Conservation (phyloP, 2,113 vertebrate genomes). For the Dryoscopus gambensis region DNA sequence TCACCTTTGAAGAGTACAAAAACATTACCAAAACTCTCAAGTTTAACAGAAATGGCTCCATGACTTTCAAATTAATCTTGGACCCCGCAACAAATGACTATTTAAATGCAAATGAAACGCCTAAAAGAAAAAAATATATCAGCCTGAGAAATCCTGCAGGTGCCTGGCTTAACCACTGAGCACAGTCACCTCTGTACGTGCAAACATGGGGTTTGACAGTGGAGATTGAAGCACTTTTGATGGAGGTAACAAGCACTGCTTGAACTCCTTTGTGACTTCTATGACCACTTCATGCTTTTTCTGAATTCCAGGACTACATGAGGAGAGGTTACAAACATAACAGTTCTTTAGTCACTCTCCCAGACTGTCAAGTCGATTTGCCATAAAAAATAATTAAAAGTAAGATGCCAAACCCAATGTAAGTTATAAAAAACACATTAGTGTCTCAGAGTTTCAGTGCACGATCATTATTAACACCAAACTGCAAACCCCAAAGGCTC, state of each 20-base stretch:
- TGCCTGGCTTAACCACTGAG: background rate
- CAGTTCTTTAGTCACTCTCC: background rate
- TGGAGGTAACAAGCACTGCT: background rate
- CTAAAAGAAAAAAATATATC: background rate
- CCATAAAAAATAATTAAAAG: background rate
- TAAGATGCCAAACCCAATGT: background rate
- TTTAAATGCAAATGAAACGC: background rate
- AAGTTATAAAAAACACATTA: background rate
- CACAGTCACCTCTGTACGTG: rapidly evolving
- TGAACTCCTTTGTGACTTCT: background rate
- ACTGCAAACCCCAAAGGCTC: background rate
- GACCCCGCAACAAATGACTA: background rate
- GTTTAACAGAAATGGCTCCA: background rate
- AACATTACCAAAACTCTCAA: background rate
- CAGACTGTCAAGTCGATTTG: background rate
- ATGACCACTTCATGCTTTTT: background rate
- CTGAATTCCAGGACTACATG: background rate
- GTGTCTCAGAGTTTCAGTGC: rapidly evolving
- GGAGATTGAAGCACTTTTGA: background rate
- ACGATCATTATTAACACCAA: background rate
- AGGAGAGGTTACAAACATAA: background rate
- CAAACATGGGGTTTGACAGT: background rate
- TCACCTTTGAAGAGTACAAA: background rate
- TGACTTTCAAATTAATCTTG: background rate
- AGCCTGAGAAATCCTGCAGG: background rate